These are phyloP conservation scores for Cephonodes hylas DNA, from an alignment of 2,888 invertebrate species.

Conservation along the genomic window DNA sequence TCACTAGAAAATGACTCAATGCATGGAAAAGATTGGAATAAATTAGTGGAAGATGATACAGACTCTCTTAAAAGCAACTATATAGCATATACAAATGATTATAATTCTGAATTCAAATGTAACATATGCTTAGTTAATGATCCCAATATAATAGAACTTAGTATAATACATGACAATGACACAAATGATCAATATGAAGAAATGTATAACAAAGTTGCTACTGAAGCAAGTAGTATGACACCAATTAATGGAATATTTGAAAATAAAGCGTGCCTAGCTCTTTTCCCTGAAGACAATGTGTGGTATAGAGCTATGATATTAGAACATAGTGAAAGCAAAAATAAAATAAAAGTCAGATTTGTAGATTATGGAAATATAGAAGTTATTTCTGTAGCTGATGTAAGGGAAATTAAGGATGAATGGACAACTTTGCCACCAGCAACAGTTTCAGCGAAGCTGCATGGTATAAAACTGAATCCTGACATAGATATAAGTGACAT, in stretches of 20 bases:
- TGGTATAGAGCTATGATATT: constrained; percentile 88
- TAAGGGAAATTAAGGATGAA: constrained; percentile 73
- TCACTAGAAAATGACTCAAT: constrained; percentile 41
- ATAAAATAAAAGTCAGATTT: constrained; percentile 82
- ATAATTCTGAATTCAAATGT: constrained; percentile 50
- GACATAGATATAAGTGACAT: constrained; percentile 48
- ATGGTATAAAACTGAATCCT: constrained; percentile 57
- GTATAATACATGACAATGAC: constrained; percentile 60
- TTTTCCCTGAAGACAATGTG: constrained; percentile 80
- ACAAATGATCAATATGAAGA: constrained; percentile 63
- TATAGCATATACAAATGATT: constrained; percentile 41
- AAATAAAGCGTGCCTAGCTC: constrained; percentile 83
- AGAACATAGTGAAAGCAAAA: constrained; percentile 63
- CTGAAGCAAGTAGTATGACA: constrained; percentile 59
- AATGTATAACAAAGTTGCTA: constrained; percentile 76
- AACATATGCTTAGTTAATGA: constrained; percentile 58
- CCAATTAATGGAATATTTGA: constrained; percentile 64
- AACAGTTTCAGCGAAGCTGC: constrained; percentile 71
- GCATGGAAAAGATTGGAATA: constrained; percentile 55
- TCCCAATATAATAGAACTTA: constrained; percentile 51
- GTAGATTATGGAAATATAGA: constrained; percentile 89
- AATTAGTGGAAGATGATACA: constrained; percentile 52
- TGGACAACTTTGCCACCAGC: constrained; percentile 77
- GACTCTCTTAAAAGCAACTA: constrained; percentile 31
- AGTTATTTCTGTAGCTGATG: constrained; percentile 61